Conservation (phyloP, 2,797 vertebrate genomes). For the Schizothorax lantsangensis region DNA sequence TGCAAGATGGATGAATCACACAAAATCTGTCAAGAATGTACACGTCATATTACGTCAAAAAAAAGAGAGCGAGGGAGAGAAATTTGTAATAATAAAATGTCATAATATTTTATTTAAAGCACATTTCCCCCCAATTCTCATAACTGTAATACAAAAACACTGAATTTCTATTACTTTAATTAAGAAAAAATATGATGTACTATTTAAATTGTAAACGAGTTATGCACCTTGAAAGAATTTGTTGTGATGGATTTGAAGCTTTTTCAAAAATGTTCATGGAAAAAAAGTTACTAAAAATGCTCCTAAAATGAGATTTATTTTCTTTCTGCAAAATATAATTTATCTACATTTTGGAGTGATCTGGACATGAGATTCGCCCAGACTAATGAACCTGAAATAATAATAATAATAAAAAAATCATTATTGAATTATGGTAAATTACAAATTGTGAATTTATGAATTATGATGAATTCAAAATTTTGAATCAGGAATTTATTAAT, state of each 20-base stretch:
- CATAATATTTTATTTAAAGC: neutral
- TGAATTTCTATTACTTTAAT: neutral
- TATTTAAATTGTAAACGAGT: neutral
- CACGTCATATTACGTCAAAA: neutral
- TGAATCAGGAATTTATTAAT: neutral
- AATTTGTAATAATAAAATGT: too few species aligned
- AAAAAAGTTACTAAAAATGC: neutral
- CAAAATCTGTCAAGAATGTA: neutral
- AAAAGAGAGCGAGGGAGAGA: too few species aligned
- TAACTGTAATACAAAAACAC: neutral
- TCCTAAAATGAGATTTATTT: neutral
- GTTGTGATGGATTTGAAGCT: neutral
- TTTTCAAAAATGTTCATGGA: neutral
- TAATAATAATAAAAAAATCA: neutral
- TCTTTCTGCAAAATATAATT: neutral
- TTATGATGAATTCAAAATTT: neutral
- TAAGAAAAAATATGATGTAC: neutral
- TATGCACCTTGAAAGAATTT: neutral
- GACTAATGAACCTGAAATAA: neutral
- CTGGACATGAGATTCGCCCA: neutral
- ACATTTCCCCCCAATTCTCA: neutral
- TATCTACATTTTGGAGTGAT: neutral
- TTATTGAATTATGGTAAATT: neutral
- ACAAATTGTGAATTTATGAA: neutral
- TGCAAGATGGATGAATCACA: conserved; percentile 4